Evolutionary conservation across 53 echinoderm and acorn worm species (phyloP).

Genomic region (Antedon mediterranea): DNA sequence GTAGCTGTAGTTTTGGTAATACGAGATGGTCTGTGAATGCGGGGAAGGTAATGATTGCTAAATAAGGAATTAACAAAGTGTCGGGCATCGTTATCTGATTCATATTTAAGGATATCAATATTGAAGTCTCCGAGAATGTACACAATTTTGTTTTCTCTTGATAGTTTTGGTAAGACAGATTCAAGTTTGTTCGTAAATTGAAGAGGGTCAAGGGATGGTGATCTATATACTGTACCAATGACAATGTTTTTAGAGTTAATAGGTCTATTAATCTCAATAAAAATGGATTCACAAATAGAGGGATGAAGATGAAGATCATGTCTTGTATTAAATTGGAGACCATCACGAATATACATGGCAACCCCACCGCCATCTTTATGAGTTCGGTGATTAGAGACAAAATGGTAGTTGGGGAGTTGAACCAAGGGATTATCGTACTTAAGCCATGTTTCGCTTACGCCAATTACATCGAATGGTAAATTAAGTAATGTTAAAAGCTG

Average conservation of each 20-base stretch:
- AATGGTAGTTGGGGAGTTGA: no score
- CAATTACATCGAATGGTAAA: no score
- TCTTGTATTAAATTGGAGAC: neutral
- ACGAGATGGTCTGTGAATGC: neutral
- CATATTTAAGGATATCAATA: neutral
- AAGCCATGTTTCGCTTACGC: no score
- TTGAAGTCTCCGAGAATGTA: neutral
- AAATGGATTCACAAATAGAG: neutral
- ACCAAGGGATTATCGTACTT: no score
- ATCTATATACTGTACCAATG: neutral
- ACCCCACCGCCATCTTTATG: neutral
- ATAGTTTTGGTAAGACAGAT: neutral
- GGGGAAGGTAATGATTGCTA: neutral
- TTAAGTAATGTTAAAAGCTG: no score
- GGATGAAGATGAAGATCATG: neutral
- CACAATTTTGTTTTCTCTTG: neutral
- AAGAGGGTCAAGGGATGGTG: neutral
- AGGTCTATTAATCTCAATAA: neutral
- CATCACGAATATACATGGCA: neutral
- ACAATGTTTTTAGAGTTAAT: neutral
- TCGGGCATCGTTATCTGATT: neutral
- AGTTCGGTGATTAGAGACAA: neutral
- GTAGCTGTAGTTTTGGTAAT: neutral
- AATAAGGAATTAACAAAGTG: neutral
- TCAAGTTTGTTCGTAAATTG: neutral